Evolutionary conservation across 2,113 vertebrate species (phyloP), one percentile per base, ranked within the genome.

Genomic region (Pterophyllum scalare): DNA sequence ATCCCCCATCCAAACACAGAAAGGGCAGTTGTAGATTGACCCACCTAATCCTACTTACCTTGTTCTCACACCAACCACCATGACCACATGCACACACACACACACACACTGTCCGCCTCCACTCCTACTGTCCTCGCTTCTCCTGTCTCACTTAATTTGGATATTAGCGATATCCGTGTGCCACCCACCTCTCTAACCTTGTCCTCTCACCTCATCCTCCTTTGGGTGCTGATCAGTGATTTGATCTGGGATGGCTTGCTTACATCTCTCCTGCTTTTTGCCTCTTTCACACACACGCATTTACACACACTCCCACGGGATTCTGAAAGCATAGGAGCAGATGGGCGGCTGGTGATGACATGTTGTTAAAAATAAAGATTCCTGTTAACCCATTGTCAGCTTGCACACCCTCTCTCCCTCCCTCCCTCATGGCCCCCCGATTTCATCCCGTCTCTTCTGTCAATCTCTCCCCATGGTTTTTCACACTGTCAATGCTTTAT

Each of bases 351-450:
- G 90, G 83, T 93, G 93, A 95, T 93, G 94, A 95, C 92, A 95
- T 89, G 91, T 87, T 93, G 93, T 93, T 95, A 94, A 94, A 94
- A 95, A 95, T 94, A 95, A 94, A 94, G 88, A 94, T 91, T 93
- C 89, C 84, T 88, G 84, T 93, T 93, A 95, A 95, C 94, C 93
- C 92, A 46, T 93, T 81, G 86, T 93, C 90, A 89, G 88, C 77
- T 89, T 60, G 75, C 74, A 46, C 83, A 5, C 46, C 77, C 82
- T 60, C 70, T n/a, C 26, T 28, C 65, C 80, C 65, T 28, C 65
- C 80, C 65, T 78, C 77, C 24, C 74, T 78, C 81, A 13, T 14
- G 31, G 38, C 80, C 75, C 70, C 75, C 82, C 57, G 8, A 52
- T 78, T 72, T 85, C 79, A 86, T 85, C 61, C 80, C 59, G 61